Evolutionary conservation across 64 coral and sea anemone species (phyloP).

Genomic region (Actinia equina): DNA sequence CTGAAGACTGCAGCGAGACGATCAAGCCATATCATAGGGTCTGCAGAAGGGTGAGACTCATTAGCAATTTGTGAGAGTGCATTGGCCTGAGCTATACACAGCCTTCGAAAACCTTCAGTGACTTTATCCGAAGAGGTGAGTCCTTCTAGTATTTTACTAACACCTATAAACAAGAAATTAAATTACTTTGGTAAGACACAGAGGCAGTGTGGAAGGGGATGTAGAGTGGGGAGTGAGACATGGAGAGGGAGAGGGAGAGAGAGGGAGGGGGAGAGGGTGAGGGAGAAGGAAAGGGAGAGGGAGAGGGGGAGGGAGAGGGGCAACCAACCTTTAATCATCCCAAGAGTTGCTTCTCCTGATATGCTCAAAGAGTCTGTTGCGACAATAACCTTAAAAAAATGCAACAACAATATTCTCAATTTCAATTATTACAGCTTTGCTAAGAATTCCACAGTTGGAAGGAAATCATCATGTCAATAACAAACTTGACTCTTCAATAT

Average conservation of each 20-base stretch:
- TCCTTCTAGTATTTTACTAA: constrained; percentile 81
- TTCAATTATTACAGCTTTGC: too few species aligned
- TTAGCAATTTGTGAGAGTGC: constrained; percentile 56
- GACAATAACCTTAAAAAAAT: constrained; percentile 54
- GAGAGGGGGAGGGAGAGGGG: too few species aligned
- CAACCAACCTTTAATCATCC: constrained; percentile 81
- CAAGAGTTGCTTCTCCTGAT: constrained; percentile 68
- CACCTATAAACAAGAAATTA: constrained; percentile 44
- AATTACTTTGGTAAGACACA: not conserved
- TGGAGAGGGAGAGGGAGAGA: not conserved
- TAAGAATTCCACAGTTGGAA: too few species aligned
- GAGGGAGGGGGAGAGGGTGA: too few species aligned
- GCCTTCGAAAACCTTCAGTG: constrained; percentile 65
- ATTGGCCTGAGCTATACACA: constrained; percentile 57
- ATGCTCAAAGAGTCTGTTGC: constrained; percentile 83
- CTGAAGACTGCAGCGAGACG: constrained; percentile 86
- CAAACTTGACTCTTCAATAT: too few species aligned
- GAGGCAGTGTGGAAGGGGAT: not conserved
- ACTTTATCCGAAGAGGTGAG: constrained; percentile 53
- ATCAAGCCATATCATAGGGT: constrained; percentile 81
- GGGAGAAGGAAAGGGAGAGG: too few species aligned
- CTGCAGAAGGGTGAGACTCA: constrained; percentile 50
- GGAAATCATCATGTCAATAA: too few species aligned
- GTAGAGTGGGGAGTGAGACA: too few species aligned
- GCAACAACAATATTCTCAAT: not conserved